These are phyloP conservation scores for Peromyscus leucopus DNA, from an alignment of 2,113 vertebrate species.

Conservation along the genomic window DNA sequence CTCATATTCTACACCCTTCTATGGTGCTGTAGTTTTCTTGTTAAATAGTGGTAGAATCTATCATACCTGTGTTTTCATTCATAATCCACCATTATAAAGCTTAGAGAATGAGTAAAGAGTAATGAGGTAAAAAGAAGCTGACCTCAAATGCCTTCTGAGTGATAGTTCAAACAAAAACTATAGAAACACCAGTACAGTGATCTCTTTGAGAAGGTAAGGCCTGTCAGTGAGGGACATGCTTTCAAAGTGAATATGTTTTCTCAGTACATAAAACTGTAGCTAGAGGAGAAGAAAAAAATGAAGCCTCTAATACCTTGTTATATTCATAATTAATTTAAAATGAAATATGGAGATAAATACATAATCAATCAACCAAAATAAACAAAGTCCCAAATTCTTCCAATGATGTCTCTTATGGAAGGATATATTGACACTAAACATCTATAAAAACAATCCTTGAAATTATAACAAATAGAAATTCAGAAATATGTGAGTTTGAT, in stretches of 20 bases:
- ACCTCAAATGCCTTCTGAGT: not conserved
- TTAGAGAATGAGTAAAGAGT: not conserved
- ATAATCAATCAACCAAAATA: not conserved
- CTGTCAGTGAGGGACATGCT: not conserved
- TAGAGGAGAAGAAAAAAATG: not conserved
- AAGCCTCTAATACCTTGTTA: not conserved
- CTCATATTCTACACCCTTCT: accelerated
- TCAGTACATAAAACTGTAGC: not conserved
- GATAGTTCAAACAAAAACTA: not conserved
- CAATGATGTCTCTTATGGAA: not conserved
- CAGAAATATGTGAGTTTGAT: not conserved
- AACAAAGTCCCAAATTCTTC: not conserved
- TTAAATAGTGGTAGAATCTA: not conserved
- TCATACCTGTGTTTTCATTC: not conserved
- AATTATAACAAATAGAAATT: not conserved
- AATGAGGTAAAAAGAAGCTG: not conserved
- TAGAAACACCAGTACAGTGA: not conserved
- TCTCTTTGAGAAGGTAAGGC: not conserved
- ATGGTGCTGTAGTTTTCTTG: not conserved
- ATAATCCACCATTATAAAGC: not conserved
- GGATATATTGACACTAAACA: not conserved
- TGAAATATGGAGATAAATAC: not conserved
- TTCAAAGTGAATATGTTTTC: not conserved
- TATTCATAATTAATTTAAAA: not conserved
- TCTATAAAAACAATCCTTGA: not conserved